These are phyloP conservation scores for Epiblema foenella DNA, from an alignment of 2,888 invertebrate genomes.

Conservation along the genomic window DNA sequence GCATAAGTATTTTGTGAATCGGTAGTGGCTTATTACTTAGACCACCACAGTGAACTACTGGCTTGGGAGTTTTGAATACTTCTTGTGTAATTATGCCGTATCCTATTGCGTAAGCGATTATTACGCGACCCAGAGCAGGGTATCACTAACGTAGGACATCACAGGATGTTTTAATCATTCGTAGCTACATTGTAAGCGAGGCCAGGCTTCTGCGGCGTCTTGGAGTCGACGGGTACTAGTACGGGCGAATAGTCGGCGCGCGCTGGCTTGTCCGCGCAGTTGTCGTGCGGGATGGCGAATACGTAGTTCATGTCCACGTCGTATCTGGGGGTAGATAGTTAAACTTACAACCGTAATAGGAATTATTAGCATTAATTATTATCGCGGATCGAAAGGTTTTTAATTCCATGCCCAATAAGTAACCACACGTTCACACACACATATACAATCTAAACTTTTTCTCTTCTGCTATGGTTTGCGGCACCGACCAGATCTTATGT, in stretches of 20 bases:
- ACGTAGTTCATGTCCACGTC: conserved; percentile 94
- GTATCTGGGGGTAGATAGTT: conserved; percentile 78
- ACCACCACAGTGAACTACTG: too few relatives aligned
- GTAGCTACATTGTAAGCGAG: conserved; percentile 66
- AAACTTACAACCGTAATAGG: conserved; percentile 1
- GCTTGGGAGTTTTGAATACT: too few relatives aligned
- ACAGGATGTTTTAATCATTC: neutral
- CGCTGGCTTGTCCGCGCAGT: conserved; percentile 83
- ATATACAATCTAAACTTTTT: too few relatives aligned
- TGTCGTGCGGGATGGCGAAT: conserved; percentile 91
- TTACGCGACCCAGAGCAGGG: too few relatives aligned
- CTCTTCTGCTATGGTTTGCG: conserved; percentile 61
- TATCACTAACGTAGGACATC: too few relatives aligned
- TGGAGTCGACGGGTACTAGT: conserved; percentile 70
- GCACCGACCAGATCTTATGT: conserved; percentile 88
- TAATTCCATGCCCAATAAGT: too few relatives aligned
- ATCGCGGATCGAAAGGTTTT: too few relatives aligned
- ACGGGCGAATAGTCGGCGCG: conserved; percentile 67
- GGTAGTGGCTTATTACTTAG: too few relatives aligned
- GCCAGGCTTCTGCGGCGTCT: conserved; percentile 66
- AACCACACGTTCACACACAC: too few relatives aligned
- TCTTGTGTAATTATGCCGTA: too few relatives aligned
- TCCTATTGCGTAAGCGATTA: too few relatives aligned
- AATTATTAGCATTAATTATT: neutral
- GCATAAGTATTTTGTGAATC: too few relatives aligned